Base-by-base conservation (phyloP, 2,888 invertebrate species). In the Prosopocoilus inquinatus region DNA sequence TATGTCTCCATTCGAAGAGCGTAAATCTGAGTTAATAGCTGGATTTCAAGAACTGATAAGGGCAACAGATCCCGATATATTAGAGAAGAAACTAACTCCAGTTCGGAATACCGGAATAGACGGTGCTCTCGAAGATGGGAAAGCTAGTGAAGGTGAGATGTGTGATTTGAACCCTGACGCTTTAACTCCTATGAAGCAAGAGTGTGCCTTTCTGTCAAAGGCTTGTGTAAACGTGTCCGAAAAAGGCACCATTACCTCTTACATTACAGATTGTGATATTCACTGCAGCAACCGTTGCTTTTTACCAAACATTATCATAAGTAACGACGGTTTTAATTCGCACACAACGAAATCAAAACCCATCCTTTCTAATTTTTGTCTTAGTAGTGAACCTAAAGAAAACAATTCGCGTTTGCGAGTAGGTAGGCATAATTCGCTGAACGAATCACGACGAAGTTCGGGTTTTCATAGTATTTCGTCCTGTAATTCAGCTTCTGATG, bases 131-230 rank as follows among this genome's bases (percentile, higher is more conserved):
- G 38, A 50, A 9, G 53, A 50, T 44, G 49, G 39, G 53, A 53
- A 38, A 28, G 49, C 55, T 59, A 62, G 60, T 58, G 62, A 71
- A 75, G 75, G 75, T 75, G 77, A 77, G 75, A 66, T 55, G 69
- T 70, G 68, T 73, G 67, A 63, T 68, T 68, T 68, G 63, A 49
- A 36, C 41, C 45, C 50, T 54, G 41, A 33, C 32, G 57, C 57
- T 57, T 53, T 57, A 57, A 57, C 57, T 49, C 16, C 13, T 39
- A 39, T 41, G 47, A 53, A 57, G 8, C 55, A 53, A 57, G 57
- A 55, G 59, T 60, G 63, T 62, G 62, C 59, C 55, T 60, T 49
- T 48, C 49, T 57, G 53, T 53, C 57, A 49, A 47, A 45, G 20
- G 36, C 52, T n/a, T 52, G 49, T 45, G 39, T 57, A 46, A 47